Evolutionary conservation across 2,888 invertebrate genomes (phyloP), one percentile per base, ranked within the genome.

Genomic region (Drosophila koepferae): DNA sequence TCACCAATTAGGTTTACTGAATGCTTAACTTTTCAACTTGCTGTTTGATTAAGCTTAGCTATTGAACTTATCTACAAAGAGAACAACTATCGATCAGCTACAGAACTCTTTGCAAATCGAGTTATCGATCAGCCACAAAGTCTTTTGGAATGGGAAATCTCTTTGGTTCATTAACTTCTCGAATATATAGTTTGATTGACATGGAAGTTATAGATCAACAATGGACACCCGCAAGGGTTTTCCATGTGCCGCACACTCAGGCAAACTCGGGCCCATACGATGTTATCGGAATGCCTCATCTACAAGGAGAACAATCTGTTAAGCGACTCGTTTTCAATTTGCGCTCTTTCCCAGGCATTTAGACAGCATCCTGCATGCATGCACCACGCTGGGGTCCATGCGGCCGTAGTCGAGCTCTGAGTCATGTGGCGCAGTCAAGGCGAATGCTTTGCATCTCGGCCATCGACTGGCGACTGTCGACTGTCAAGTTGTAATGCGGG

Each of bases 261-360:
- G 16, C 54, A 20, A 6, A 5, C 28, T 8, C 16, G 0, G 1
- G 53, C 12, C 31, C 6, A 8, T 20, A 36, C 44, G 20, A 34
- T 56, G 40, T 55, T 55, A 41, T 31, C 41, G 41, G 41, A 28
- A 40, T 23, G 54, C n/a, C 54, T 40, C 54, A 56, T 56, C 43
- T 43, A 14, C 18, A 34, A 34, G 31, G 34, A 46, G 54, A 43
- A 55, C 61, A 56, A 69, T 70, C 63, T 63, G 63, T 76, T 56
- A 41, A 58, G 56, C 63, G 56, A 58, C 23, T 58, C 54, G 68
- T 63, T 68, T 77, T 77, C 77, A 77, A 77, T 77, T 67, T 64
- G 64, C 49, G 55, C 71, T 36, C 64, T 68, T 80, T 80, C 80
- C 74, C 74, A 80, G 71, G 71, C 79, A 77, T 73, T 74, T 62